phyloP scores from a whole-genome alignment of 2,888 invertebrate genomes.

The Cheilosia impressa region DNA sequence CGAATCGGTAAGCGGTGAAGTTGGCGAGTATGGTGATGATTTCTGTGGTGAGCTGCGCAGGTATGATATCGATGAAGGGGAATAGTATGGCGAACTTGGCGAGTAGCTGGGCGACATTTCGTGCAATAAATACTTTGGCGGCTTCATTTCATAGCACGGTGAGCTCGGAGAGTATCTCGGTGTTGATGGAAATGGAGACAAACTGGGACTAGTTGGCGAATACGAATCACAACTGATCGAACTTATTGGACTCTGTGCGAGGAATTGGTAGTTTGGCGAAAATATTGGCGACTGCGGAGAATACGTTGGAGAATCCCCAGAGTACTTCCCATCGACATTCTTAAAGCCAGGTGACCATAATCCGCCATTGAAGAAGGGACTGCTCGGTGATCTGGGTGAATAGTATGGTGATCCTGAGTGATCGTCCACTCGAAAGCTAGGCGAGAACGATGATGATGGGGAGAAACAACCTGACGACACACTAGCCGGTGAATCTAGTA shows the following conservation, averaged over 20 bases:
- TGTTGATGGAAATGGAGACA: constrained; percentile 89
- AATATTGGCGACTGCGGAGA: constrained; percentile 88
- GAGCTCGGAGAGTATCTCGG: constrained; percentile 89
- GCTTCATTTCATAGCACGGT: constrained; percentile 89
- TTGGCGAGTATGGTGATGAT: constrained; percentile 45
- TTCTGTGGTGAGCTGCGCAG: constrained; percentile 26
- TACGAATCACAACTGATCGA: constrained; percentile 87
- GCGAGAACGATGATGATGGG: constrained; percentile 85
- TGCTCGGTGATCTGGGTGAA: constrained; percentile 71
- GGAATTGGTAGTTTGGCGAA: constrained; percentile 85
- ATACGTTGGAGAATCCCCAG: constrained; percentile 83
- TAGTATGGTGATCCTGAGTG: constrained; percentile 61
- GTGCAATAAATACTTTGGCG: constrained; percentile 84
- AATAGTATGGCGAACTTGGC: constrained; percentile 87
- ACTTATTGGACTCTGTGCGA: constrained; percentile 87
- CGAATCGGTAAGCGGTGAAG: constrained; percentile 87
- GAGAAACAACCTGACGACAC: constrained; percentile 73
- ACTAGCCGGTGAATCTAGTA: constrained; percentile 49
- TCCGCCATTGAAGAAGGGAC: constrained; percentile 36
- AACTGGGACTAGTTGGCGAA: constrained; percentile 87
- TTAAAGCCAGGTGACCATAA: constrained; percentile 83
- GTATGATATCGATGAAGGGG: constrained; percentile 79
- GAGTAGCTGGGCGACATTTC: constrained; percentile 85
- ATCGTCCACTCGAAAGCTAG: constrained; percentile 32
- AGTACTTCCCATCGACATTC: constrained; percentile 10